Conservation (phyloP, 2,888 invertebrate species). For the Gibbula magus region DNA sequence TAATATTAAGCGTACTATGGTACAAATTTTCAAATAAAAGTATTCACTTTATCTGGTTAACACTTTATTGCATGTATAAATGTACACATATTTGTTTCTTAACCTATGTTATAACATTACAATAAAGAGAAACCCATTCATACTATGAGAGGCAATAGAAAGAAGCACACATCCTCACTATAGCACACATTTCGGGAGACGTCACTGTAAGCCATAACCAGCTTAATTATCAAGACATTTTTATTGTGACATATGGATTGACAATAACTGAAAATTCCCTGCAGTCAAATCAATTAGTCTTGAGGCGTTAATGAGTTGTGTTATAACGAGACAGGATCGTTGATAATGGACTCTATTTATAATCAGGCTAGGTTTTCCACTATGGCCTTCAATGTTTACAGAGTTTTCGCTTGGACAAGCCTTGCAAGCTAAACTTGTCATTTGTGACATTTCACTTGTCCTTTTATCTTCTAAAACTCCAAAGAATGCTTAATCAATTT, state of each 20-base stretch:
- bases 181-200: background rate
- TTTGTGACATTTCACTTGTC: conserved; percentile 15
- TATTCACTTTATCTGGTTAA: too few species aligned
- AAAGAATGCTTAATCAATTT: conserved; percentile 15
- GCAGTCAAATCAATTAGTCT: too few species aligned
- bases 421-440: conserved; percentile 5
- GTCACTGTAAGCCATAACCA: too few species aligned
- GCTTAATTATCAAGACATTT: too few species aligned
- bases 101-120: background rate
- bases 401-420: background rate
- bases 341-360: conserved; percentile 17
- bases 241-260: too few species aligned
- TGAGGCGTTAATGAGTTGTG: background rate
- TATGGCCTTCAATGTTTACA: background rate
- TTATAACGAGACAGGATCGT: background rate
- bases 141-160: background rate
- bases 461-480: background rate
- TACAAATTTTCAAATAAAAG: too few species aligned
- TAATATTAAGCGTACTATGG: too few species aligned
- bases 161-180: background rate
- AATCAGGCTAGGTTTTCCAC: conserved; percentile 16
- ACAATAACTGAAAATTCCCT: background rate
- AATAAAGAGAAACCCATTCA: conserved; percentile 9
- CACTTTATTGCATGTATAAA: background rate
- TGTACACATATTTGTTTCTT: background rate